phyloP scores from a whole-genome alignment of 2,888 invertebrate genomes.

The Eupeodes luniger region DNA sequence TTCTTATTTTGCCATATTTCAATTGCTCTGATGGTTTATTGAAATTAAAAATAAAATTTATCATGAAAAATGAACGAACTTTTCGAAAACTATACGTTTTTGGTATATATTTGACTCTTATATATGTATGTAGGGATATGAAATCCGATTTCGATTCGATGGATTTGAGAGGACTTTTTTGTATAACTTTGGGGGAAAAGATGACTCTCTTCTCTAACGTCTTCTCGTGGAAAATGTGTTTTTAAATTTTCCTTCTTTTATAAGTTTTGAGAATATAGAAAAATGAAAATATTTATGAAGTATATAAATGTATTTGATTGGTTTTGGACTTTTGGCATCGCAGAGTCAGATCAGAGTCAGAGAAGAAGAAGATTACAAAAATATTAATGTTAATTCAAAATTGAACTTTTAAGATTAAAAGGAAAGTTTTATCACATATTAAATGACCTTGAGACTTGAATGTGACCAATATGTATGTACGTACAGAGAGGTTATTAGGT shows the following conservation, averaged over 20 bases:
- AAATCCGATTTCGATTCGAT: slow-evolving; percentile 72
- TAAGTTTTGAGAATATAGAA: slow-evolving; percentile 6
- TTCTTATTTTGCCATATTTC: slow-evolving; percentile 28
- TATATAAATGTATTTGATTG: slow-evolving; percentile 54
- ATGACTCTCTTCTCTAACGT: neutral
- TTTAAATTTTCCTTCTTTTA: slow-evolving; percentile 51
- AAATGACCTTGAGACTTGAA: neutral
- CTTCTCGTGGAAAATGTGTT: slow-evolving; percentile 23
- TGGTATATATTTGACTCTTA: neutral
- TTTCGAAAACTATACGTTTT: slow-evolving; percentile 7
- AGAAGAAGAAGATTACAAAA: slow-evolving; percentile 46
- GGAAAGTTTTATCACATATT: neutral
- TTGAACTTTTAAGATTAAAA: slow-evolving; percentile 37
- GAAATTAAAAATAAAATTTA: slow-evolving; percentile 74
- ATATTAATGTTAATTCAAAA: slow-evolving; percentile 71
- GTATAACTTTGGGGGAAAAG: neutral
- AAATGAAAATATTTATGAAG: slow-evolving; percentile 73
- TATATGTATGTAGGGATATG: neutral
- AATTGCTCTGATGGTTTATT: slow-evolving; percentile 61
- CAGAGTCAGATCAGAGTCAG: neutral
- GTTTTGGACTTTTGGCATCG: slow-evolving; percentile 41
- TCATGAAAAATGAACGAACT: slow-evolving; percentile 68
- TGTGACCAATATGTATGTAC: too few species aligned
- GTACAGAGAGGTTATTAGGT: too few species aligned
- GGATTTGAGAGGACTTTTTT: slow-evolving; percentile 15